Conservation (phyloP, 1,140 invertebrate species). For the Bicyclus anynana region DNA sequence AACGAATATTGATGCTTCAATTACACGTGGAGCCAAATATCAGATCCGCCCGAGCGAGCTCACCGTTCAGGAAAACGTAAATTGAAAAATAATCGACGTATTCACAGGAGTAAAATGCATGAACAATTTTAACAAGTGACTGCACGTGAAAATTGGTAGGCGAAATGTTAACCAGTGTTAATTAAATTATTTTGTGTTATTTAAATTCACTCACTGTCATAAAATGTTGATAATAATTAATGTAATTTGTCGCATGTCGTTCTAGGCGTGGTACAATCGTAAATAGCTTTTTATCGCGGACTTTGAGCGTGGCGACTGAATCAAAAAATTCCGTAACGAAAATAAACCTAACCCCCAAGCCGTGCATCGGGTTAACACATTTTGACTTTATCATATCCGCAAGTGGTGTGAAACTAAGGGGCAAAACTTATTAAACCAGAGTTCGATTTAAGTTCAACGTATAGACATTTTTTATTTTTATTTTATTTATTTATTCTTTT, state of each 20-base stretch:
- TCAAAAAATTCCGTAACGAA: no score
- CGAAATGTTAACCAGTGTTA: neutral
- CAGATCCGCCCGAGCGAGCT: neutral
- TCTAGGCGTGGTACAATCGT: no score
- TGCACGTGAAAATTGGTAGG: constrained; percentile 29
- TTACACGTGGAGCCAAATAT: constrained; percentile 33
- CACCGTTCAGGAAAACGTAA: constrained; percentile 7
- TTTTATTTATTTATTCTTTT: no score
- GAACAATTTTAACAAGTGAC: constrained; percentile 28
- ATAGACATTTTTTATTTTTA: no score
- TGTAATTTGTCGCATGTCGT: neutral
- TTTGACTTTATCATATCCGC: no score
- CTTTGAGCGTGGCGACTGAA: no score
- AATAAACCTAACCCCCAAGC: no score
- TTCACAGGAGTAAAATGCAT: constrained; percentile 30
- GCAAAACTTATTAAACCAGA: no score
- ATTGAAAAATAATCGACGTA: constrained; percentile 40
- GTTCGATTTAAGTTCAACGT: no score
- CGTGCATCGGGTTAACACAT: no score
- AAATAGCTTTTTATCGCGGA: no score
- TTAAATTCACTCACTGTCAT: neutral
- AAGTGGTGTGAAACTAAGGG: no score
- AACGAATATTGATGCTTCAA: constrained; percentile 42
- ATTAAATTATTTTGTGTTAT: neutral
- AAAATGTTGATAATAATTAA: neutral